phyloP scores from a whole-genome alignment of 2,797 vertebrate species.

The Melanotaenia trifasciata region DNA sequence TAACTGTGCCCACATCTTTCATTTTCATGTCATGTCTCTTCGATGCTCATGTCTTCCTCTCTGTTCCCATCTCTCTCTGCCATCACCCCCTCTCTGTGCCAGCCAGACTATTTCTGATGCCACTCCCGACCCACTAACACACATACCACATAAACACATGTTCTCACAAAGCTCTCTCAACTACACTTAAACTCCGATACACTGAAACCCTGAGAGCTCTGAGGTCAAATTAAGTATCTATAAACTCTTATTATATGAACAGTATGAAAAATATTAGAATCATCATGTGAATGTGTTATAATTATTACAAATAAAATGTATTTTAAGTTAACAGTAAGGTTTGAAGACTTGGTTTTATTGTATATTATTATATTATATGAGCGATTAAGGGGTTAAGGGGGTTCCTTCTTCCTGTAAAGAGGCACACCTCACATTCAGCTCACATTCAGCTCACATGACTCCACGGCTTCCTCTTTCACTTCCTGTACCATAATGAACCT shows the following conservation, averaged over 20 bases:
- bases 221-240: background rate
- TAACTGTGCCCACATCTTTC: constrained; percentile 10
- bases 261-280: background rate
- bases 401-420: constrained; percentile 56
- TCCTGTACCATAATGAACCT: constrained; percentile 54
- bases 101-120: constrained; percentile 43
- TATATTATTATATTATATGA: background rate
- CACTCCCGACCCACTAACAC: constrained; percentile 50
- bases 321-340: background rate
- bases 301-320: background rate
- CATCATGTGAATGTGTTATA: background rate
- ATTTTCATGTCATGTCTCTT: constrained; percentile 6
- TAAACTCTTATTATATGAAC: background rate
- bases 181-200: constrained; percentile 30
- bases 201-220: constrained; percentile 45
- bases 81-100: background rate
- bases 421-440: constrained; percentile 34
- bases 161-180: constrained; percentile 37
- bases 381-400: constrained; percentile 20
- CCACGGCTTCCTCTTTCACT: constrained; percentile 69
- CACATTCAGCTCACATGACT: constrained; percentile 61
- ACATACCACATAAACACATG: constrained; percentile 45
- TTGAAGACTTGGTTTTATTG: background rate
- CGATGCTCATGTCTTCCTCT: background rate
- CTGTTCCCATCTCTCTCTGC: background rate